These are phyloP conservation scores for Caenorhabditis sp. DNA, from an alignment of 2,888 invertebrate genomes.

Conservation along the genomic window DNA sequence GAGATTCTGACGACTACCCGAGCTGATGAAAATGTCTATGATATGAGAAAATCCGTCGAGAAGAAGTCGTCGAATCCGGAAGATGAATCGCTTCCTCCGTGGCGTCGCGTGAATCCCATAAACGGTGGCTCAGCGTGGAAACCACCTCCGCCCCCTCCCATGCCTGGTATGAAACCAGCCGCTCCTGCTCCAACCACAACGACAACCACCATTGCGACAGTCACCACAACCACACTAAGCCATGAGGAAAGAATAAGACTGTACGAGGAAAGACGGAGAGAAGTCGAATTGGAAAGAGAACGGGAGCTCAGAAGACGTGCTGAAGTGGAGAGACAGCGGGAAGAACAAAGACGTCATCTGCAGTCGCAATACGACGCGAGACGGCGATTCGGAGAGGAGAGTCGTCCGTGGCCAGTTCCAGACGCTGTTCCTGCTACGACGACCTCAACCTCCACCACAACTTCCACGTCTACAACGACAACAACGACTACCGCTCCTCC, in stretches of 20 bases:
- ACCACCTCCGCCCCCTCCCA: conserved; percentile 38
- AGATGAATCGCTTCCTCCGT: conserved; percentile 28
- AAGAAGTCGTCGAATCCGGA: background rate
- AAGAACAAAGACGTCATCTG: conserved; percentile 6
- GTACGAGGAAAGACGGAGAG: conserved; percentile 22
- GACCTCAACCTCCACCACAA: conserved; percentile 16
- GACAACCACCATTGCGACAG: conserved; percentile 3
- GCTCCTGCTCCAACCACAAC: background rate
- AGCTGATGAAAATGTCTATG: background rate
- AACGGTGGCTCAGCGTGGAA: conserved; percentile 2
- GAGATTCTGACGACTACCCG: background rate
- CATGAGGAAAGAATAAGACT: conserved; percentile 22
- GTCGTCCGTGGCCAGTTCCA: background rate
- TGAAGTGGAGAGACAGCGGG: conserved; percentile 4
- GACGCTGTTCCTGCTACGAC: background rate
- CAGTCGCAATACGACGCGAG: conserved; percentile 19
- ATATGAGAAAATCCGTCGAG: conserved; percentile 30
- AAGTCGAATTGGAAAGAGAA: conserved; percentile 14
- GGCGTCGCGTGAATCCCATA: conserved; percentile 30
- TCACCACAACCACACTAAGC: conserved; percentile 12
- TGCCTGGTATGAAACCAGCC: conserved; percentile 10
- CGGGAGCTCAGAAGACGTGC: conserved; percentile 7
- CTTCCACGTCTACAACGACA: background rate
- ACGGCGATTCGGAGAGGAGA: conserved; percentile 22
- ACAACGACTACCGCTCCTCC: conserved; percentile 4